Evolutionary conservation across 1,140 invertebrate genomes (phyloP).

Genomic region (Penaeus chinensis): DNA sequence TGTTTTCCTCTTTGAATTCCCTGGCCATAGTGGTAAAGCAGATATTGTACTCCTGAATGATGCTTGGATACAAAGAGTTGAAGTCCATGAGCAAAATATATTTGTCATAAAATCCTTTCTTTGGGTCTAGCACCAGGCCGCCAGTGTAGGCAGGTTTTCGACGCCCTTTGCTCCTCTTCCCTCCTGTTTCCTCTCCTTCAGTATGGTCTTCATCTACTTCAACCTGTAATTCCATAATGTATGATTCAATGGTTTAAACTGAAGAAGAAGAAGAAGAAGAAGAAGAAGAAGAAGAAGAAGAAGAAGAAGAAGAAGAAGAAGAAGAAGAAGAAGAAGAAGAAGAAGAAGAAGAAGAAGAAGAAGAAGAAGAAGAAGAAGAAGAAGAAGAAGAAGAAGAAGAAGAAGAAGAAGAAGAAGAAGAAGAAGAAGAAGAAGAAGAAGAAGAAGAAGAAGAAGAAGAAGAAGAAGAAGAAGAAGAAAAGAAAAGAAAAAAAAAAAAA

Average conservation of each 20-base stretch:
- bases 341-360: background rate
- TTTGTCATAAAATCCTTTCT: constrained; percentile 97
- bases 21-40: constrained; percentile 93
- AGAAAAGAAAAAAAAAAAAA: background rate
- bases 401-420: too few relatives aligned
- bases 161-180: constrained; percentile 68
- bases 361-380: too few relatives aligned
- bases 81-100: constrained; percentile 97
- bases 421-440: too few relatives aligned
- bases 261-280: background rate
- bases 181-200: constrained; percentile 58
- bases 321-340: background rate
- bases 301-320: background rate
- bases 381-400: too few relatives aligned
- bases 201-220: constrained; percentile 48
- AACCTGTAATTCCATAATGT: background rate
- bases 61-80: constrained; percentile 98
- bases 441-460: too few relatives aligned
- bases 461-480: background rate
- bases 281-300: background rate
- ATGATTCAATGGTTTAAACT: background rate
- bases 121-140: constrained; percentile 96
- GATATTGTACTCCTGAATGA: constrained; percentile 99
- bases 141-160: constrained; percentile 92
- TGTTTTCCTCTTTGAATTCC: background rate